Evolutionary conservation across 2,113 vertebrate genomes (phyloP).

Genomic region (Istiophorus platypterus): DNA sequence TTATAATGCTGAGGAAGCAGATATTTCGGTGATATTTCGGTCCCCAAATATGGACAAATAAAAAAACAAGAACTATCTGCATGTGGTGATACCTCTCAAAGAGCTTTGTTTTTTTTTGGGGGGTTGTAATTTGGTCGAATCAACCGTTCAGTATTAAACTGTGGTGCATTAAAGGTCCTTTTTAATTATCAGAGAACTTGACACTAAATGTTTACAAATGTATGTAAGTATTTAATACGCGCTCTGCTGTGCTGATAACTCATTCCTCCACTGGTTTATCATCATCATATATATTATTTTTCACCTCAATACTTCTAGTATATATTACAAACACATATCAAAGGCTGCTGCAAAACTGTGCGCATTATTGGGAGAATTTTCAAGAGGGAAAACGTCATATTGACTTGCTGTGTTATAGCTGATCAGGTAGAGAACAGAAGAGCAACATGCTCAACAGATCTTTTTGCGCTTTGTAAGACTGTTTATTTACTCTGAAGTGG

Average conservation of each 20-base stretch:
- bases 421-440: background rate
- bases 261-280: conserved; percentile 18
- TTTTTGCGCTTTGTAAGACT: conserved; percentile 27
- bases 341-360: background rate
- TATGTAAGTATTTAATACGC: background rate
- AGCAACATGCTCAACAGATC: background rate
- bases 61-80: too few relatives aligned
- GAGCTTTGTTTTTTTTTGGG: too few relatives aligned
- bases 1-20: too few relatives aligned
- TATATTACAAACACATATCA: conserved; percentile 14
- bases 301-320: conserved; percentile 23
- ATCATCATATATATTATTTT: conserved; percentile 25
- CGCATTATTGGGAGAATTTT: conserved; percentile 15
- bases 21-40: too few relatives aligned
- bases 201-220: conserved; percentile 5
- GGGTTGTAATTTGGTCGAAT: too few relatives aligned
- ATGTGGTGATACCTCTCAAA: too few relatives aligned
- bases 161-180: background rate
- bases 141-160: background rate
- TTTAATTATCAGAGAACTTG: background rate
- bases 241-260: background rate
- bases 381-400: background rate
- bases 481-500: conserved; percentile 13
- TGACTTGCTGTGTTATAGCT: background rate
- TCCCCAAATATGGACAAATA: too few relatives aligned